phyloP scores from a whole-genome alignment of 2,113 vertebrate genomes.

The Mugil cephalus region DNA sequence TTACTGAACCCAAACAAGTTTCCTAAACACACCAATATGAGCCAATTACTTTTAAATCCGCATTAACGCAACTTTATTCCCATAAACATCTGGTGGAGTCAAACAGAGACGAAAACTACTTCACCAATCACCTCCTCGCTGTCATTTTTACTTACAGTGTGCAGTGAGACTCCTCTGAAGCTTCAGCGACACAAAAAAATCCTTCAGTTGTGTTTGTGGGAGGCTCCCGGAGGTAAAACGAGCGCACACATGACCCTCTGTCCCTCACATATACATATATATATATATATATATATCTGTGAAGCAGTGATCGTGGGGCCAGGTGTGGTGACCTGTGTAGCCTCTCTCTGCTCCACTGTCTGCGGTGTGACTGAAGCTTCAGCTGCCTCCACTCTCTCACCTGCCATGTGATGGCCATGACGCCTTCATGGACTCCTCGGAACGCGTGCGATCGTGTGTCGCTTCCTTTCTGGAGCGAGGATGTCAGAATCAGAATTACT shows the following conservation, averaged over 20 bases:
- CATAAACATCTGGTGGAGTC: too few relatives aligned
- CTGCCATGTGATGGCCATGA: slow-evolving; percentile 68
- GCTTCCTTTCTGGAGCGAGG: not conserved
- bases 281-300: not conserved
- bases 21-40: too few relatives aligned
- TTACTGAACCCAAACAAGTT: too few relatives aligned
- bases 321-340: not conserved
- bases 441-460: not conserved
- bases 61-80: too few relatives aligned
- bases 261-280: not conserved
- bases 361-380: not conserved
- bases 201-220: slow-evolving; percentile 22
- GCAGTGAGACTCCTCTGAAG: slow-evolving; percentile 12
- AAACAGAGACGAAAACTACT: not conserved
- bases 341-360: too few relatives aligned
- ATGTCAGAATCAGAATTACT: too few relatives aligned
- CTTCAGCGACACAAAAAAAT: slow-evolving; percentile 5
- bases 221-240: slow-evolving; percentile 10
- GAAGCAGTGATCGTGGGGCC: not conserved
- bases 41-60: too few relatives aligned
- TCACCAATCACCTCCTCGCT: not conserved
- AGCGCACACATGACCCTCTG: not conserved
- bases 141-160: slow-evolving; percentile 44
- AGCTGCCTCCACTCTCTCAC: slow-evolving; percentile 48
- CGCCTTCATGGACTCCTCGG: slow-evolving; percentile 58